These are phyloP conservation scores for Diuraphis noxia DNA, from an alignment of 1,140 invertebrate genomes.

Conservation along the genomic window DNA sequence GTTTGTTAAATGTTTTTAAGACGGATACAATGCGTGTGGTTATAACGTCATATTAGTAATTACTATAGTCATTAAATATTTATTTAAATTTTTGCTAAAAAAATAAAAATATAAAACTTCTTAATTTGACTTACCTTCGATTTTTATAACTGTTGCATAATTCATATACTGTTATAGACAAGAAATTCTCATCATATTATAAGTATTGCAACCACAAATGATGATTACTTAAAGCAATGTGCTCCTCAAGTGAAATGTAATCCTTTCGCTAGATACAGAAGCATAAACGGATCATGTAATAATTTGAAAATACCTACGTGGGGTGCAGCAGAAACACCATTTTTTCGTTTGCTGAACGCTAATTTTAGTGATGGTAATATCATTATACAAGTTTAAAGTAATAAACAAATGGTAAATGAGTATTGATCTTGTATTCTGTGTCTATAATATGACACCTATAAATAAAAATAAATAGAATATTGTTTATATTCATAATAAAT, in stretches of 20 bases:
- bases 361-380: conserved; percentile 47
- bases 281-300: conserved; percentile 83
- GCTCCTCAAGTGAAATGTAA: conserved; percentile 18
- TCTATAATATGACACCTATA: background rate
- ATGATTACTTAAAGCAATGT: background rate
- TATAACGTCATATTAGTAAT: too few species aligned
- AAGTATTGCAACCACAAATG: background rate
- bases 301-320: conserved; percentile 72
- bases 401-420: background rate
- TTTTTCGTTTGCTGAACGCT: conserved; percentile 60
- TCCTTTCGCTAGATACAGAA: conserved; percentile 65
- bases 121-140: background rate
- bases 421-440: background rate
- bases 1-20: too few species aligned
- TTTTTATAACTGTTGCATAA: background rate
- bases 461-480: background rate
- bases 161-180: background rate
- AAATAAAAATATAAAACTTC: too few species aligned
- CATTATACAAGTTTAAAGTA: background rate
- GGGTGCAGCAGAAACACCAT: conserved; percentile 74
- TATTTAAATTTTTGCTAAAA: too few species aligned
- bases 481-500: background rate
- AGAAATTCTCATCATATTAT: background rate
- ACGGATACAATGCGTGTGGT: too few species aligned
- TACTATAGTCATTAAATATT: too few species aligned